Base-by-base conservation (phyloP, 2,888 invertebrate species). In the Agrochola lota region DNA sequence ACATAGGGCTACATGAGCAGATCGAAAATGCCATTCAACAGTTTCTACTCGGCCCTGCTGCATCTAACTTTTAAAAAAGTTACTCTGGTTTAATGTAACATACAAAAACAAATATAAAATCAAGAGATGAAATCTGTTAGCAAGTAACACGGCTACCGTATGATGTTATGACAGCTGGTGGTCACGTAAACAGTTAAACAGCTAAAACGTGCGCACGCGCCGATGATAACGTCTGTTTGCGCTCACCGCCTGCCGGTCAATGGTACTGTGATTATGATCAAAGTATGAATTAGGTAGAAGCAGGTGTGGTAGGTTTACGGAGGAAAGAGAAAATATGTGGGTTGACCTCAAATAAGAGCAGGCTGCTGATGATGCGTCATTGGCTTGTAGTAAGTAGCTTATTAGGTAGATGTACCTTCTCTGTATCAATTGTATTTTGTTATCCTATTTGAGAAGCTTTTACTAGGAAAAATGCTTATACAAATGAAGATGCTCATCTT, bases 101-200 rank as follows among this genome's bases (percentile, higher is more conserved):
- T 26, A 59, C 3, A 15, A 15, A 30, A 1, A 1, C 17, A 60
- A 64, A 75, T 69, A 62, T 62, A 52, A 23, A 75, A 62, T 68
- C 26, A 67, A 46, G 66, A 67, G 80, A 80, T 80, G 66, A 69
- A 67, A 78, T 78, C 77, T 85, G 76, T 70, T 57, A 12, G 55
- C 78, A 60, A 75, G 73, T 63, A 74, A 80, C 77, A 88, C 85
- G 78, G 91, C 91, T 92, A 83, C 91, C 84, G 90, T 78, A 84
- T 77, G 73, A 69, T 92, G 92, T 95, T 95, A 94, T 95, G 94
- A 93, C 93, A 95, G 94, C 93, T 92, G 93, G 85, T 88, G 88
- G 92, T 94, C 95, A 94, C 94, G 94, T 95, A 95, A 95, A 95
- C 93, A 90, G 74, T 77, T 81, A 94, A 95, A 94, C 92, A 90